Percentiles rank a stretch among this genome's conserved stretches.
phyloP scores from a whole-genome alignment of 2,797 vertebrate genomes.

The Podarcis lilfordi region DNA sequence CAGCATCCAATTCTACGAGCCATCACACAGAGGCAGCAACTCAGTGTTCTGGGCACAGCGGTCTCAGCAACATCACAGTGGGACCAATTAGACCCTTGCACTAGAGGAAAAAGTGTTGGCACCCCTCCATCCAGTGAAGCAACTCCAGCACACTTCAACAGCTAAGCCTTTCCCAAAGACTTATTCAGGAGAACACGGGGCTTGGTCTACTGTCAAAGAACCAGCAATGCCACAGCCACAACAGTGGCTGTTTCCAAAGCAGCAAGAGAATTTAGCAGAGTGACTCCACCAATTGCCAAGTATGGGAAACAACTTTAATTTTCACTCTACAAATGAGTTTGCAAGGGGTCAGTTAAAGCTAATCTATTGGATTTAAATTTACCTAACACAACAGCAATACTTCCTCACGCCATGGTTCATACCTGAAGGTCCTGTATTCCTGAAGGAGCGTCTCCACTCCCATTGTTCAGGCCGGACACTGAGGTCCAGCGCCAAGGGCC shows the following conservation, averaged over 20 bases:
- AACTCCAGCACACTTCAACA: background rate
- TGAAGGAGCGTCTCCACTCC: too few species aligned
- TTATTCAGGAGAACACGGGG: background rate
- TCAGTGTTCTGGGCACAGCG: background rate
- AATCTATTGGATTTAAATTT: background rate
- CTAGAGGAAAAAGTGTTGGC: conserved; percentile 3
- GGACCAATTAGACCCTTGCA: conserved; percentile 31
- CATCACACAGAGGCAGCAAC: conserved; percentile 17
- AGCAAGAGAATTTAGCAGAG: background rate
- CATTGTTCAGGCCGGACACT: too few species aligned
- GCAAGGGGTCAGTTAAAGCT: background rate
- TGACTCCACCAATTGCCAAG: background rate
- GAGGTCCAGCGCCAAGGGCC: too few species aligned
- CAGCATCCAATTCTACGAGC: conserved; percentile 27
- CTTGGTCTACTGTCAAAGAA: background rate
- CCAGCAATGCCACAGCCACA: background rate
- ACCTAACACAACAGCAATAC: background rate
- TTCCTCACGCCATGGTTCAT: too few species aligned
- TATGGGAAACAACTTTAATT: background rate
- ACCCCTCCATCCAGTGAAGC: conserved; percentile 11
- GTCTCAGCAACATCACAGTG: conserved; percentile 26
- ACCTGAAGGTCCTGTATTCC: too few species aligned
- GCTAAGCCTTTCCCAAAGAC: background rate
- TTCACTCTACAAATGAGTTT: background rate
- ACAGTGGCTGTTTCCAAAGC: background rate